A percentile compares a stretch with the other conserved stretches of the same genome.
Conservation (phyloP, 2,113 vertebrate genomes). For the Tretioscincus oriximinensis region DNA sequence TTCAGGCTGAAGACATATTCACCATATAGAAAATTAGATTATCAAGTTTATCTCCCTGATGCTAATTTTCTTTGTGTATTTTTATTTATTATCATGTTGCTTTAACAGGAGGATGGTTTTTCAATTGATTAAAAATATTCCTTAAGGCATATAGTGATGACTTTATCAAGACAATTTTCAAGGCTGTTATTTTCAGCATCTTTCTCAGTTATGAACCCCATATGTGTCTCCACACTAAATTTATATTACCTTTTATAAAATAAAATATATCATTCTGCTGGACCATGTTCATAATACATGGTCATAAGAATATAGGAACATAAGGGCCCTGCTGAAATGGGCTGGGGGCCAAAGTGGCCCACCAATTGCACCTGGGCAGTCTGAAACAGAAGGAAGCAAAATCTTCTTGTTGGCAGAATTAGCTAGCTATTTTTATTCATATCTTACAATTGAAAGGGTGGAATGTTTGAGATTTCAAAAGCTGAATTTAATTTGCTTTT, state of each 20-base stretch:
- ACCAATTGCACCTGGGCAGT: too few species aligned
- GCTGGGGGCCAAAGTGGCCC: too few species aligned
- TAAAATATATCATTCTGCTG: too few species aligned
- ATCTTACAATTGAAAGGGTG: neutral
- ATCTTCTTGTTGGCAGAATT: constrained; percentile 16
- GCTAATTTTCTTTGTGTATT: neutral
- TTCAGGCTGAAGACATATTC: neutral
- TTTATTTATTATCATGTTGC: neutral
- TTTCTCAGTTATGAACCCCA: too few species aligned
- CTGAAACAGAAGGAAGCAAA: neutral
- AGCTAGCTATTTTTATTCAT: neutral
- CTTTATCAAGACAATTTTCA: too few species aligned
- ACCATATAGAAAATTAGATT: neutral
- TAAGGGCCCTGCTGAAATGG: too few species aligned
- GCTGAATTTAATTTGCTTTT: neutral
- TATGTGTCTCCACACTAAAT: neutral
- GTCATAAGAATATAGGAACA: too few species aligned
- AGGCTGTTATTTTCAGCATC: too few species aligned
- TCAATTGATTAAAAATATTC: too few species aligned
- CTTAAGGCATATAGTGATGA: too few species aligned
- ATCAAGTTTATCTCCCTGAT: neutral
- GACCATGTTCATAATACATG: too few species aligned
- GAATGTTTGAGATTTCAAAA: fast-evolving
- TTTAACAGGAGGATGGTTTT: too few species aligned
- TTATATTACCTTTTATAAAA: neutral